Evolutionary conservation across 2,888 invertebrate genomes (phyloP).

Genomic region (Galerucella calmariensis): DNA sequence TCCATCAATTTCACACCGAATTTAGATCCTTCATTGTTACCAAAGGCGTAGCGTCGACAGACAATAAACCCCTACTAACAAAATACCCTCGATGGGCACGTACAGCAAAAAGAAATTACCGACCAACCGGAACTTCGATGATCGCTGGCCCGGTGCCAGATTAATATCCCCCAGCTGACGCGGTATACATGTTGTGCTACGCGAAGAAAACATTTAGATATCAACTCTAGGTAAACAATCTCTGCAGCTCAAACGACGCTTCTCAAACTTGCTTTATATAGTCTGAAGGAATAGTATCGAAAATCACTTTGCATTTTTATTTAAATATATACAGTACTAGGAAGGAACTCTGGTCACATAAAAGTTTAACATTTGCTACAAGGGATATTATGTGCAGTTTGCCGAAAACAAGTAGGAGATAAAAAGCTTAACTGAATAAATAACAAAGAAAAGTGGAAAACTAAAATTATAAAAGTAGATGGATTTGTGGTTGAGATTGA

Average conservation of each 20-base stretch:
- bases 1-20: neutral
- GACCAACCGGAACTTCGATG: conserved; percentile 1
- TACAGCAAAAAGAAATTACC: conserved; percentile 34
- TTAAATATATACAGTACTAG: too few species aligned
- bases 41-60: neutral
- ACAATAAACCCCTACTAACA: conserved; percentile 10
- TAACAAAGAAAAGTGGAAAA: too few species aligned
- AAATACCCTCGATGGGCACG: conserved; percentile 24
- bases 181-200: conserved; percentile 38
- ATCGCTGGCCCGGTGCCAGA: conserved; percentile 48
- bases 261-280: conserved; percentile 4
- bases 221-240: conserved; percentile 52
- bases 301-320: neutral
- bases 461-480: too few species aligned
- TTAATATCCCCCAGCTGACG: conserved; percentile 47
- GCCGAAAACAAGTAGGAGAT: too few species aligned
- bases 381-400: too few species aligned
- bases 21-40: neutral
- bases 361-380: too few species aligned
- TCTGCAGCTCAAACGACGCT: conserved; percentile 45
- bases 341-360: too few species aligned
- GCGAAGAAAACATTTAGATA: conserved; percentile 42
- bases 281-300: neutral
- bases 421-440: too few species aligned
- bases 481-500: too few species aligned